Evolutionary conservation across 2,888 invertebrate genomes (phyloP).

Genomic region (Adelognathus sp.): DNA sequence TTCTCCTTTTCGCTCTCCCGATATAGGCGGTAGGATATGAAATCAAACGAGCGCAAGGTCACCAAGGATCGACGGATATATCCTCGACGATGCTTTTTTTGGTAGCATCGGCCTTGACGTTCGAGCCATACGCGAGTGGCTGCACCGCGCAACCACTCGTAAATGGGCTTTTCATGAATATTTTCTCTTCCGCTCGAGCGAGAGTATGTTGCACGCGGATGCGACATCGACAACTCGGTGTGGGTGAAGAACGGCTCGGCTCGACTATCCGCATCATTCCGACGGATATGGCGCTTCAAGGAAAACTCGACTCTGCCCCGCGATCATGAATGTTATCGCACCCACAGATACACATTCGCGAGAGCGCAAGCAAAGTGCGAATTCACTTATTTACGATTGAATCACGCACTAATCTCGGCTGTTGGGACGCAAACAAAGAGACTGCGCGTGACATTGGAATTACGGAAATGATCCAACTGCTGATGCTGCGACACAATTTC

Average conservation of each 20-base stretch:
- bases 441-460: background rate
- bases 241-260: conserved; percentile 4
- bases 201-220: background rate
- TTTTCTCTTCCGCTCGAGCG: conserved; percentile 3
- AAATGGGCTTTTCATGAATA: conserved; percentile 24
- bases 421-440: background rate
- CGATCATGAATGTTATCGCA: conserved; percentile 9
- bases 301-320: background rate
- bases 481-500: background rate
- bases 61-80: conserved; percentile 52
- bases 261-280: conserved; percentile 6
- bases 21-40: conserved; percentile 28
- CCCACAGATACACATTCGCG: background rate
- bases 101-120: conserved; percentile 47
- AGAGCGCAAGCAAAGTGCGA: background rate
- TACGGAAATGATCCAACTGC: background rate
- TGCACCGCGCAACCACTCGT: background rate
- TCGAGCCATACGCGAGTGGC: conserved; percentile 26
- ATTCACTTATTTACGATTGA: background rate
- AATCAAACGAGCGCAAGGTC: conserved; percentile 56
- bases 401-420: background rate
- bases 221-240: background rate
- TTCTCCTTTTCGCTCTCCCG: background rate
- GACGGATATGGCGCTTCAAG: conserved; percentile 18
- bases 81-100: conserved; percentile 57